These are phyloP conservation scores for Anoplopoma fimbria DNA, from an alignment of 2,113 vertebrate species.

Conservation along the genomic window DNA sequence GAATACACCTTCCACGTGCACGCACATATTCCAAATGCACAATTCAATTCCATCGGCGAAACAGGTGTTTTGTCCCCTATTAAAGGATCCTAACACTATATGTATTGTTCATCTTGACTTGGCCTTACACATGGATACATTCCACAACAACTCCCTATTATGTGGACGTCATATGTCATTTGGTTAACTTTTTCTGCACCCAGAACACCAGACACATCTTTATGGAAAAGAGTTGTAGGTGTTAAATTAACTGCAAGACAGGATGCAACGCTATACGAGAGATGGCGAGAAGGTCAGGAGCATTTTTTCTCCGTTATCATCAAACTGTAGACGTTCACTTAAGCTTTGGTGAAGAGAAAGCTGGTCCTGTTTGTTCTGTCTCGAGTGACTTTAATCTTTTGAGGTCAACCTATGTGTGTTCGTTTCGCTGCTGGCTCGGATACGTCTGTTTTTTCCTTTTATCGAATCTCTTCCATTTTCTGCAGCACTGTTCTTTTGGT, in stretches of 20 bases:
- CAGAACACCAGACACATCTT: not conserved
- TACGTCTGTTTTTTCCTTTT: not conserved
- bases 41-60: not conserved
- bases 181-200: not conserved
- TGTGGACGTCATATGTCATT: slow-evolving; percentile 5
- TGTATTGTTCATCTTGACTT: not conserved
- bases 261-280: not conserved
- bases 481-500: not conserved
- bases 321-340: not conserved
- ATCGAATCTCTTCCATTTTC: not conserved
- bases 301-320: not conserved
- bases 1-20: not conserved
- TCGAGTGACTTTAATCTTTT: not conserved
- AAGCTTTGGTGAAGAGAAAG: not conserved
- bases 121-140: not conserved
- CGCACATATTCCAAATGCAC: not conserved
- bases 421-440: not conserved
- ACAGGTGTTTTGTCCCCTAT: not conserved
- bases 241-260: not conserved
- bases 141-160: not conserved
- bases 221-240: not conserved
- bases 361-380: not conserved
- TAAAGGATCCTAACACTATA: not conserved
- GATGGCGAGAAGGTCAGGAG: not conserved
- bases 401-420: not conserved